Evolutionary conservation across 2,113 vertebrate genomes (phyloP).

Genomic region (Silurus meridionalis): DNA sequence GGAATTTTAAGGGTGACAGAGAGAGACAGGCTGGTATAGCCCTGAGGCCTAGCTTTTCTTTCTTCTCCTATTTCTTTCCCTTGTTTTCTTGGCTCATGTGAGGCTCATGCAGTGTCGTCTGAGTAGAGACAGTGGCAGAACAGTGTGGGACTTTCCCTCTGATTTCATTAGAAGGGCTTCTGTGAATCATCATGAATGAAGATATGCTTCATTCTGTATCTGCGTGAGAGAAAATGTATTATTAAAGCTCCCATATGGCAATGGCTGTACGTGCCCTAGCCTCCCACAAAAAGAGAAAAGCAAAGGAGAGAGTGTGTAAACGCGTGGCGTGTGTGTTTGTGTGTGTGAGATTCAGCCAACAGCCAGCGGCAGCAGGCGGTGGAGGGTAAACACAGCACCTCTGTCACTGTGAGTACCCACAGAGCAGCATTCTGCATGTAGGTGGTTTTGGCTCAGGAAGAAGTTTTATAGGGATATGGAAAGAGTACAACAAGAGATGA

Average conservation of each 20-base stretch:
- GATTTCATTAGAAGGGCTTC: conserved; percentile 68
- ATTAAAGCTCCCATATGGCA: conserved; percentile 66
- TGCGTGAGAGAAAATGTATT: conserved; percentile 49
- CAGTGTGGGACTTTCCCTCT: conserved; percentile 63
- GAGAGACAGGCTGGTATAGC: conserved; percentile 28
- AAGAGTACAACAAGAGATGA: conserved; percentile 6
- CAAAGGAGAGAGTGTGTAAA: conserved; percentile 37
- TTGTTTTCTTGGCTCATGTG: conserved; percentile 36
- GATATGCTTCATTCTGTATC: conserved; percentile 31
- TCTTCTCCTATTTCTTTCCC: conserved; percentile 37
- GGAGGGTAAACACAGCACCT: conserved; percentile 46
- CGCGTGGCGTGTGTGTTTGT: conserved; percentile 18
- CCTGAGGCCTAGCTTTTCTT: conserved; percentile 38
- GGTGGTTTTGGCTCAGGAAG: conserved; percentile 44
- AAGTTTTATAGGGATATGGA: conserved; percentile 31
- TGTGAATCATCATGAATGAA: conserved; percentile 57
- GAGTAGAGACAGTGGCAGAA: conserved; percentile 36
- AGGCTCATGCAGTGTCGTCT: conserved; percentile 30
- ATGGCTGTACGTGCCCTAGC: conserved; percentile 57
- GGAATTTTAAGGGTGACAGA: conserved; percentile 38
- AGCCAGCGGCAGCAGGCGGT: conserved; percentile 30
- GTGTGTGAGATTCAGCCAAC: conserved; percentile 25
- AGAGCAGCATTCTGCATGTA: conserved; percentile 39
- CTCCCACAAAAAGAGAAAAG: conserved; percentile 58
- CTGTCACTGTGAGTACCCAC: conserved; percentile 38